Evolutionary conservation across 2,113 vertebrate species (phyloP), one percentile per base, ranked within the genome.

Genomic region (Phalacrocorax pelagicus): DNA sequence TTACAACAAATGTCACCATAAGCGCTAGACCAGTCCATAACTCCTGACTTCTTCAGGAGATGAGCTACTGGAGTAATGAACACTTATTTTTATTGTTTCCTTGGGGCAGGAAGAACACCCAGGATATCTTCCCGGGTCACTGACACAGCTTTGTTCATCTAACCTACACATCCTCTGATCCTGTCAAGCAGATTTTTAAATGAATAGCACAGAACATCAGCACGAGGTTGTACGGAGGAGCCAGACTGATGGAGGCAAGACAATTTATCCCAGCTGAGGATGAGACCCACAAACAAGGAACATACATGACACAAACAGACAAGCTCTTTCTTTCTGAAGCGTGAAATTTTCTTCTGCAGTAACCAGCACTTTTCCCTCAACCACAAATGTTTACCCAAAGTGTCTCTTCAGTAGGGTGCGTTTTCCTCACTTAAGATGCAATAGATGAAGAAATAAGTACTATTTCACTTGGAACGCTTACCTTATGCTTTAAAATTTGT

Each of bases 291-390:
- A 36, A 54, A n/a, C 42, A 46, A 87, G 46, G 38, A 38, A 38
- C 14, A 15, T 4, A 30, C 15, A 40, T 0, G 3, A 67, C 5
- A 6, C 19, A 38, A 80, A 74, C 0, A 63, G 21, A 54, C 34
- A 65, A 78, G 8, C 10, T 83, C 22, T 52, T 89, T 36, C 80
- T 69, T 79, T 46, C 51, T 34, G 0, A 67, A 30, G 47, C 2
- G 11, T 47, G 46, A 83, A 19, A 46, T 30, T 55, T 62, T 81
- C 40, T 92, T 24, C 86, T 81, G 24, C 69, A 44, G 11, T 1
- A 1, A 46, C 19, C n/a, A 3, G 0, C 6, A 11, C 30, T 54
- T 46, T 4, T 15, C 23, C 21, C 59, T 47, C 14, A 63, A 20
- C 19, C 36, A 27, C 46, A 19, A 65, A 5, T 12, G 10, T 30